A percentile compares a stretch with the other conserved stretches of the same genome.
These are phyloP conservation scores for Columba janthina DNA, from an alignment of 2,113 vertebrate genomes.

Conservation along the genomic window DNA sequence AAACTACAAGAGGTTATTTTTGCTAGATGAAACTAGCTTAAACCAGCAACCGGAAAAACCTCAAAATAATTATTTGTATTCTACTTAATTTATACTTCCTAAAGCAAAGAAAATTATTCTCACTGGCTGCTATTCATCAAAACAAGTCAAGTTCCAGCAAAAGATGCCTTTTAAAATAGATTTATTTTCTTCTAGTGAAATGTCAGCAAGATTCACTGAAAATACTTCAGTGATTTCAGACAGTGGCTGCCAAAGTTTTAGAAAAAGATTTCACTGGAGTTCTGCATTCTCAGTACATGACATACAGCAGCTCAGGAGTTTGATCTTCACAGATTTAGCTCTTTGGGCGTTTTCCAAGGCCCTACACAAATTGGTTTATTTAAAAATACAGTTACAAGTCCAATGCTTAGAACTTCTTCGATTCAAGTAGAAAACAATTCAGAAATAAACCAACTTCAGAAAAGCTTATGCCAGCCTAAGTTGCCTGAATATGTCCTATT, in stretches of 20 bases:
- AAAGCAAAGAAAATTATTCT: background rate
- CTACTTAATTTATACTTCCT: background rate
- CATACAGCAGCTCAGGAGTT: background rate
- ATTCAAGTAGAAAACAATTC: background rate
- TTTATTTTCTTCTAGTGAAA: background rate
- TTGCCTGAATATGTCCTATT: background rate
- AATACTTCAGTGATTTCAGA: background rate
- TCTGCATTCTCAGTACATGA: fast-evolving
- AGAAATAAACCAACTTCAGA: background rate
- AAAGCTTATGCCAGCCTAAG: background rate
- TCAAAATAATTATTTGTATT: background rate
- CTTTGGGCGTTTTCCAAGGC: background rate
- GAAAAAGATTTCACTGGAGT: background rate
- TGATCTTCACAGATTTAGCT: background rate
- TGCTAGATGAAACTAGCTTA: background rate
- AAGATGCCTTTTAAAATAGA: background rate
- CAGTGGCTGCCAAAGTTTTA: background rate
- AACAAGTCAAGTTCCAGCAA: background rate
- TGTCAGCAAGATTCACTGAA: background rate
- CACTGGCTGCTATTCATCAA: background rate
- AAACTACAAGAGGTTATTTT: background rate
- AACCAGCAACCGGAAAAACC: background rate
- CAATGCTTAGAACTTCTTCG: background rate
- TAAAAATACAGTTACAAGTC: background rate
- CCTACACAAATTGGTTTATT: background rate